A percentile compares a stretch with the other conserved stretches of the same genome.
These are phyloP conservation scores for Sinhomidia bicolor DNA, from an alignment of 2,888 invertebrate genomes.

Conservation along the genomic window DNA sequence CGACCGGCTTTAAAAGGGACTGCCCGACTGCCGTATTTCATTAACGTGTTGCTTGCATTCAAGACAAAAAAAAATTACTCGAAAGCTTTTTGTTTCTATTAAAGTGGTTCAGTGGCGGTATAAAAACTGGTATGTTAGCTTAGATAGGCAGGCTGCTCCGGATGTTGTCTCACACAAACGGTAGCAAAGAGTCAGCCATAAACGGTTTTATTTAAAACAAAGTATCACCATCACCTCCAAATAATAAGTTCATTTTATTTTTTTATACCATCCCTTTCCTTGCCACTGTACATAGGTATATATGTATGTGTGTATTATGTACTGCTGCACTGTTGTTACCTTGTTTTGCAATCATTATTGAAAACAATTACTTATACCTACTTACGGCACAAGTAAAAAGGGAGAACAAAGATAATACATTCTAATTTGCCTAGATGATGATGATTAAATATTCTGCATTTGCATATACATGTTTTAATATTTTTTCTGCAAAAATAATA, in stretches of 20 bases:
- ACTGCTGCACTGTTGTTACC: neutral
- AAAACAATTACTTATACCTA: constrained; percentile 38
- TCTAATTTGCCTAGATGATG: neutral
- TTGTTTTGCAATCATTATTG: constrained; percentile 14
- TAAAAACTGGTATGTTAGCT: neutral
- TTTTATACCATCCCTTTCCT: neutral
- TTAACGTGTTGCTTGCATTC: neutral
- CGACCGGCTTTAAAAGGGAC: neutral
- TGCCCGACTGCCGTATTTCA: neutral
- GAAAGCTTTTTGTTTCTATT: constrained; percentile 16
- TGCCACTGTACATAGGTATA: too few relatives aligned
- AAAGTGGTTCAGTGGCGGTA: constrained; percentile 22
- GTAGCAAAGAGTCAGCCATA: neutral
- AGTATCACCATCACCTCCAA: constrained; percentile 18
- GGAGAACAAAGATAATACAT: neutral
- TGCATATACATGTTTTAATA: constrained; percentile 35
- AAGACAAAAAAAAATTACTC: constrained; percentile 7
- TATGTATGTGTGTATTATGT: too few relatives aligned
- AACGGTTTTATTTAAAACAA: neutral
- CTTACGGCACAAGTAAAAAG: neutral
- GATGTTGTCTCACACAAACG: constrained; percentile 36
- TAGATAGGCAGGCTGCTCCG: constrained; percentile 59
- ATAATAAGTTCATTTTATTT: neutral
- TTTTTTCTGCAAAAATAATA: constrained; percentile 16
- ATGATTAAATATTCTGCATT: constrained; percentile 25